Base-by-base conservation (phyloP, 37 sponge, comb jelly and placozoan genomes). In the Cliona cf. orientalis region DNA sequence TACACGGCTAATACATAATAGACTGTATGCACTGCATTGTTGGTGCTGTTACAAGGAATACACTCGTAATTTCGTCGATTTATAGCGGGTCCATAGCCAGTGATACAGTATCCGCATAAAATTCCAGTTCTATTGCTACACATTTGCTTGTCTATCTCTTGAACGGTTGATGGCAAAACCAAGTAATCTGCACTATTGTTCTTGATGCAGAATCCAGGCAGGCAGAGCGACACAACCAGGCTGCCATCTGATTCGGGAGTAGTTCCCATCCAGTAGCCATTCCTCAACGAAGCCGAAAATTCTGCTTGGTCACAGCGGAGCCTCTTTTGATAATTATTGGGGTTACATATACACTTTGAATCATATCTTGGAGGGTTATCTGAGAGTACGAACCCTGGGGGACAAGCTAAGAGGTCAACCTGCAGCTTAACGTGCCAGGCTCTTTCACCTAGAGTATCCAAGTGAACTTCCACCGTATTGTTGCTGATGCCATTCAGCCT, bases 231-330 rank as follows among this genome's bases (percentile, higher is more conserved):
- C 11, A 49, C 55, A 49, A 49, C 55, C 17, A 49, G 17, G 17
- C 14, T 11, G 17, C 17, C 17, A 11, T 49, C 55, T 49, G 11
- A 11, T 19, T 19, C 17, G 55, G 55, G 17, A 19, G 11, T 17
- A 49, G 11, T 49, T 7, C 80, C 80, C 46, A 79, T 79, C 80
- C 80, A 79, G 57, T 79, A 67, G 0, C 69, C 69, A 29, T 32
- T 66, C 1, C 0, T 7, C 5, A 79, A 19, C 2, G 17, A 36
- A 25, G 46, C 65, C 41, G 7, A 9, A 2, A 9, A 38, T 0
- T 3, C 22, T 36, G 5, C 34, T 17, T 49, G 55, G 17, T 17
- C 17, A 36, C 76, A 75, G 0, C 21, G 5, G 6, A 62, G 6
- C 6, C 6, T 62, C 26, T 28, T 28, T 23, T 28, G 26, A 62